Evolutionary conservation across 1,140 invertebrate species (phyloP), one percentile per base, ranked within the genome.

Genomic region (Bombus polaris): DNA sequence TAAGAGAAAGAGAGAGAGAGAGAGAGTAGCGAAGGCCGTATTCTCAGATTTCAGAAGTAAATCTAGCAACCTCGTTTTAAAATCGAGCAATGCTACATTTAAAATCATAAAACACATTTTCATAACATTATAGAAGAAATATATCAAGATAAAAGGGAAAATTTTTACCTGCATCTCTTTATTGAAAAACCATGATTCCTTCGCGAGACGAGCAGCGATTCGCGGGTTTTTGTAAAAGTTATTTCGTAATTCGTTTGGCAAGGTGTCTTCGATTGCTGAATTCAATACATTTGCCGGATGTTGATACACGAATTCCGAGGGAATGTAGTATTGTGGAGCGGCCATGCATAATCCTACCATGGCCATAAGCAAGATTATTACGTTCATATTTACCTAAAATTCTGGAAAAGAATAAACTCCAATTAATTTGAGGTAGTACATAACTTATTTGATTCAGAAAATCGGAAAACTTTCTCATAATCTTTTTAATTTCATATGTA

Each of bases 221-320:
- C 94, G 92, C 0, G 97, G 97, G 94, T 98, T 97, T 88, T 97
- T 97, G 91, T 97, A 98, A 92, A 98, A 98, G 1, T 97, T 96
- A 91, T 98, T 97, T 72, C 96, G 91, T 6, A 97, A 92, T 81
- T 97, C 96, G 1, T 94, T 92, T 0, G 97, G 97, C 35, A 97
- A 90, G 70, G 95, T 93, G 0, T 96, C 94, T 91, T 97, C 97
- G 88, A 96, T 95, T 10, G 95, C 94, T 0, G 96, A 94, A 87
- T 96, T 97, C 4, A 95, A 89, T 1, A 97, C 93, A 13, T 97
- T 96, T 9, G 96, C 96, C 1, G 96, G 96, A 94, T 97, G 97
- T 2, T 95, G 94, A 75, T 93, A 90, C 1, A 91, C 88, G 28
- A 88, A 53, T 68, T 59, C 82, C 22, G 81, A 84, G 39, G 87